Conservation (phyloP, 2,113 vertebrate genomes). For the Dissostichus mawsoni region DNA sequence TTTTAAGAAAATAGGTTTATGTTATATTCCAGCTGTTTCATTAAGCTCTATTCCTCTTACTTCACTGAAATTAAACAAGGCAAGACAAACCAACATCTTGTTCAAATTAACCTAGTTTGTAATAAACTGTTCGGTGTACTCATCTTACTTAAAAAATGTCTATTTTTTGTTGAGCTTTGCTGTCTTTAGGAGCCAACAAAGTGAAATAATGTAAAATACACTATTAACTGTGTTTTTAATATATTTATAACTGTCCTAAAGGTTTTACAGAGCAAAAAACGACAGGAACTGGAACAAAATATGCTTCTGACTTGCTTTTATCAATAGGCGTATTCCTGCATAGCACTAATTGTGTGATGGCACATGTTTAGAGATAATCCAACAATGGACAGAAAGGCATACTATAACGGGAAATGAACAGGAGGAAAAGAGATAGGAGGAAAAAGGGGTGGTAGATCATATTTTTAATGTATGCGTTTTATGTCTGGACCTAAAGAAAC, state of each 20-base stretch:
- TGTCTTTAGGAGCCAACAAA: conserved; percentile 2
- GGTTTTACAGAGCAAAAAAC: neutral
- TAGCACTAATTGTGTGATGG: neutral
- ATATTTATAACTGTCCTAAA: neutral
- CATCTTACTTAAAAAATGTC: too few relatives aligned
- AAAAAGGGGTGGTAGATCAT: neutral
- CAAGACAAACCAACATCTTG: neutral
- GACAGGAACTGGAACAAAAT: neutral
- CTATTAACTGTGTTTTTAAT: neutral
- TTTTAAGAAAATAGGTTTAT: neutral
- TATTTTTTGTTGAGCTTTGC: neutral
- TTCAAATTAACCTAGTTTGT: too few relatives aligned
- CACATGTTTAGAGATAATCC: neutral
- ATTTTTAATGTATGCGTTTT: neutral
- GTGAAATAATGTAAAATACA: neutral
- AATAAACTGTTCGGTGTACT: too few relatives aligned
- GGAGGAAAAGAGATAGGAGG: neutral
- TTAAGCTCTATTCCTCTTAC: conserved; percentile 21
- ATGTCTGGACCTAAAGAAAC: neutral
- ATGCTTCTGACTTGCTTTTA: neutral
- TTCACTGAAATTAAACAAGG: conserved; percentile 12
- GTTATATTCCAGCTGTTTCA: too few relatives aligned
- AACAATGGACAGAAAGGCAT: neutral
- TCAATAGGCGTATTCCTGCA: neutral
- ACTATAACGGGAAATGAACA: neutral